These are phyloP conservation scores for Dolichopus griseipennis DNA, from an alignment of 2,888 invertebrate species.

Conservation along the genomic window DNA sequence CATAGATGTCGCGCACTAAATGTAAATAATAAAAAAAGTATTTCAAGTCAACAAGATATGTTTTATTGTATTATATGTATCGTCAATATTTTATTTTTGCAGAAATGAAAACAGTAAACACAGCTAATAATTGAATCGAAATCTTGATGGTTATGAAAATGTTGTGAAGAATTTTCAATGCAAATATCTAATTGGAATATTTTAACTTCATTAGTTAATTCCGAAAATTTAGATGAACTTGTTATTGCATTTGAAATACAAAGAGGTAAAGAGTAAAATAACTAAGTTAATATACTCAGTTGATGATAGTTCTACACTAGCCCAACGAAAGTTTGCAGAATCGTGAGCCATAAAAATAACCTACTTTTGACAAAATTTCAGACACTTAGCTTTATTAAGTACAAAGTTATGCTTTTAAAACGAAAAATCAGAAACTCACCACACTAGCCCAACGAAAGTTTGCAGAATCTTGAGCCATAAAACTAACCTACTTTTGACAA, in stretches of 20 bases:
- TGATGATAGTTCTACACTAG: slow-evolving; percentile 46
- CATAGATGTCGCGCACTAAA: no score
- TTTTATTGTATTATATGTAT: no score
- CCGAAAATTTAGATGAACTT: slow-evolving; percentile 46
- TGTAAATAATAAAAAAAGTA: no score
- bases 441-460: no score
- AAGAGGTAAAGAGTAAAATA: slow-evolving; percentile 34
- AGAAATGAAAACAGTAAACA: slow-evolving; percentile 54
- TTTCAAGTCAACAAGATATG: no score
- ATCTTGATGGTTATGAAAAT: slow-evolving; percentile 46
- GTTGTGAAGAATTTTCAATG: slow-evolving; percentile 49
- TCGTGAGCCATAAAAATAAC: no score
- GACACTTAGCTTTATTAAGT: slow-evolving; percentile 45
- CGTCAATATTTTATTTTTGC: no score
- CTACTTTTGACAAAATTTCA: no score
- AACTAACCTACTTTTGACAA: no score
- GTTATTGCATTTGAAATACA: slow-evolving; percentile 50
- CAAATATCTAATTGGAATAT: slow-evolving; percentile 53
- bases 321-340: no score
- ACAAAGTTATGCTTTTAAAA: slow-evolving; percentile 33
- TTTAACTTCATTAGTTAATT: slow-evolving; percentile 38
- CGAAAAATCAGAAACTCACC: no score
- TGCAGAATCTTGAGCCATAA: no score
- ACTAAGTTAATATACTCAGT: slow-evolving; percentile 35
- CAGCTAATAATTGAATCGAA: slow-evolving; percentile 40